Evolutionary conservation across 2,888 invertebrate species (phyloP), one percentile per base, ranked within the genome.

Genomic region (Leptinotarsa haldemani): DNA sequence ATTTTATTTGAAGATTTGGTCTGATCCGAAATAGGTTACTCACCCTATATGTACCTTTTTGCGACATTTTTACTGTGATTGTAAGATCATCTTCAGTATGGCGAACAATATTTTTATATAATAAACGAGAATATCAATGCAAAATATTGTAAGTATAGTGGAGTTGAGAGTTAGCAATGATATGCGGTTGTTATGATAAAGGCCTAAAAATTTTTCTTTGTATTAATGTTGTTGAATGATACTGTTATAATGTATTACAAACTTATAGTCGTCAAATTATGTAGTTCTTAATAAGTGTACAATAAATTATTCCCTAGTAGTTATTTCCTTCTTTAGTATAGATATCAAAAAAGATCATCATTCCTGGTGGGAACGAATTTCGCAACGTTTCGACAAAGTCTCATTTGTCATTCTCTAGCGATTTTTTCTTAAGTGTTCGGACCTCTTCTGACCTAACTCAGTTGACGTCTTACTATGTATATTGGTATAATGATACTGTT

Each of bases 151-250:
- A 74, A 74, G 65, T 69, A 61, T 76, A 73, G 71, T 71, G 61
- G 48, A 73, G 68, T 78, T 64, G 68, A 71, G 65, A 73, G 75
- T 70, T 74, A 71, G 75, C 73, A 66, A 75, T 75, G 70, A 76
- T 72, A 64, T 75, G 76, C 78, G 82, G 83, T 82, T 82, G 80
- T 82, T 82, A 82, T 80, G 68, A 79, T 77, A 82, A 83, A 80
- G 83, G 84, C 83, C 84, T 83, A 83, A 81, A 66, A 70, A 16
- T 75, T 78, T 82, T 83, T 82, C 82, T 84, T 82, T 81, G 80
- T 82, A 84, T 84, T 82, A 84, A 83, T 84, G 85, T 85, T 86
- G 84, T 85, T 85, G 82, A 79, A 84, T 80, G 81, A 80, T 83
- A 84, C 78, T 83, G 82, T 83, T 82, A 82, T 80, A 83, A 81